Conservation (phyloP, 2,797 vertebrate species). For the Crenichthys baileyi region DNA sequence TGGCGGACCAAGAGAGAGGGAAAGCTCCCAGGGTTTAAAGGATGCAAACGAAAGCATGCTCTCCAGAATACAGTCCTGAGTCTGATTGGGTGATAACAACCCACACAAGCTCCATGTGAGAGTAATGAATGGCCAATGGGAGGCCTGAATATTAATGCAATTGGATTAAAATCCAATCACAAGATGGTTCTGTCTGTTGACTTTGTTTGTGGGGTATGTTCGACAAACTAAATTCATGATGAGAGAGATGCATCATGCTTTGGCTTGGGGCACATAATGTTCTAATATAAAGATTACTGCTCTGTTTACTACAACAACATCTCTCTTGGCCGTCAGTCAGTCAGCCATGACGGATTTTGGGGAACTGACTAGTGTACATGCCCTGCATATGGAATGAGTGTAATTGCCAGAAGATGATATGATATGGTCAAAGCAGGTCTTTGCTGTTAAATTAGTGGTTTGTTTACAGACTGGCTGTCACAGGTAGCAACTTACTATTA, state of each 20-base stretch:
- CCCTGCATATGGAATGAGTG: slow-evolving; percentile 61
- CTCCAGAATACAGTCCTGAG: slow-evolving; percentile 78
- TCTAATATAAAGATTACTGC: slow-evolving; percentile 75
- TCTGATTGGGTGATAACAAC: slow-evolving; percentile 80
- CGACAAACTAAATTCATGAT: slow-evolving; percentile 75
- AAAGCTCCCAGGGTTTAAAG: slow-evolving; percentile 80
- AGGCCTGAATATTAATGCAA: slow-evolving; percentile 81
- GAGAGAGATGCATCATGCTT: slow-evolving; percentile 71
- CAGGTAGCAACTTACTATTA: slow-evolving; percentile 70
- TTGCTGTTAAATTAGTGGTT: slow-evolving; percentile 51
- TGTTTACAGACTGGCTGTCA: slow-evolving; percentile 57
- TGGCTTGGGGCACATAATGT: slow-evolving; percentile 71
- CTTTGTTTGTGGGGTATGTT: slow-evolving; percentile 81
- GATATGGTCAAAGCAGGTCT: slow-evolving; percentile 39
- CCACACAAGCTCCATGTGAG: slow-evolving; percentile 80
- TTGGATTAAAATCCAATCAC: slow-evolving; percentile 84
- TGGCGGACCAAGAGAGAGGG: slow-evolving; percentile 76
- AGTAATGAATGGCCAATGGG: slow-evolving; percentile 83
- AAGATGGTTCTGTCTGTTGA: slow-evolving; percentile 78
- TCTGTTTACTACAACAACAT: slow-evolving; percentile 70
- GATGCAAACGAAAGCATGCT: slow-evolving; percentile 82
- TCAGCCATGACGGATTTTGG: slow-evolving; percentile 60
- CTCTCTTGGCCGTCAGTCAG: slow-evolving; percentile 62
- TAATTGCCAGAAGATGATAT: slow-evolving; percentile 37
- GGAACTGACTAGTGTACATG: slow-evolving; percentile 61